These are phyloP conservation scores for Eriocheir sinensis DNA, from an alignment of 1,140 invertebrate genomes.

Conservation along the genomic window DNA sequence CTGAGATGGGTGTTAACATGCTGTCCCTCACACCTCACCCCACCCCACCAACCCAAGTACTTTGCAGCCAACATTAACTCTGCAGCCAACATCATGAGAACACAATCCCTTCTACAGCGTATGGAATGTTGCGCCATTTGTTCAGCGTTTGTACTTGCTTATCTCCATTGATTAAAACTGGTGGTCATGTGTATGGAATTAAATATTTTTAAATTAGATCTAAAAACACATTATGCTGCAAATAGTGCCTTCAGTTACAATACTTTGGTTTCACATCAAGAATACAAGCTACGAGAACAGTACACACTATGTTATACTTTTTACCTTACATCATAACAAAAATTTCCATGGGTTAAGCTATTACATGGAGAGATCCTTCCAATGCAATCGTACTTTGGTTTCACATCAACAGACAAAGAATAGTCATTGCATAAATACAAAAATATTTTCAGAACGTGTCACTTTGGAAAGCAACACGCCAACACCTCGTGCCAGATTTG, in stretches of 20 bases:
- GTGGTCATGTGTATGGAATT: too few relatives aligned
- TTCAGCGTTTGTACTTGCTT: too few relatives aligned
- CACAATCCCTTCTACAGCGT: neutral
- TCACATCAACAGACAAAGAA: neutral
- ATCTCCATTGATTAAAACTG: too few relatives aligned
- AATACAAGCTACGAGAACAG: too few relatives aligned
- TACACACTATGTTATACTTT: too few relatives aligned
- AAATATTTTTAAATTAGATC: too few relatives aligned
- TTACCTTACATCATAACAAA: too few relatives aligned
- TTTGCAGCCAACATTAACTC: neutral
- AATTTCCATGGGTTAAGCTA: too few relatives aligned
- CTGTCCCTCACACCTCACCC: neutral
- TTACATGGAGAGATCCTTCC: too few relatives aligned
- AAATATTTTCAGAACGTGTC: neutral
- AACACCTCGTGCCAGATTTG: neutral
- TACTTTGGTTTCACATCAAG: neutral
- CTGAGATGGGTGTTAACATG: neutral
- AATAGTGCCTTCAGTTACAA: neutral
- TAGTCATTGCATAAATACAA: neutral
- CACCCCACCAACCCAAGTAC: too few relatives aligned
- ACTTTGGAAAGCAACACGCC: neutral
- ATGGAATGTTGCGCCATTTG: neutral
- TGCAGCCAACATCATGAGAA: neutral
- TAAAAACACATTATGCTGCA: too few relatives aligned
- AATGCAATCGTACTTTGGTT: too few relatives aligned